Percentiles rank a stretch among this genome's conserved stretches.
Conservation (phyloP, 2,888 invertebrate genomes). For the Hipparchia semele region DNA sequence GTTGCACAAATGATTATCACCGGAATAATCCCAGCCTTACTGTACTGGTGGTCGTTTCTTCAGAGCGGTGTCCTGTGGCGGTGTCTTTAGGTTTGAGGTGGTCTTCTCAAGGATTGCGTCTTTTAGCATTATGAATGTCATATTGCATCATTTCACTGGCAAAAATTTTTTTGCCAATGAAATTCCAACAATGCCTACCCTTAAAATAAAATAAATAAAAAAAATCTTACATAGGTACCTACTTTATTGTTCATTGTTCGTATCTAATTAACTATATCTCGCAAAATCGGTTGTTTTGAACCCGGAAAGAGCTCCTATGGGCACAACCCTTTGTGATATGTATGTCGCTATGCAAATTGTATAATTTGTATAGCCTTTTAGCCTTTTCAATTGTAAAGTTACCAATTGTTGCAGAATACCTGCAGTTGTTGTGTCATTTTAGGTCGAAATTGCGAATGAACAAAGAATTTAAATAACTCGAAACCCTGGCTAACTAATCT, state of each 20-base stretch:
- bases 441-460: background rate
- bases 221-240: too few species aligned
- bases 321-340: conserved; percentile 44
- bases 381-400: background rate
- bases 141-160: background rate
- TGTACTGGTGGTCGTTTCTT: conserved; percentile 11
- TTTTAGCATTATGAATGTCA: background rate
- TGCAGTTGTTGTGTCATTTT: conserved; percentile 7
- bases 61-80: background rate
- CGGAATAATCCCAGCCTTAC: conserved; percentile 1
- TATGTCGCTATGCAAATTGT: conserved; percentile 42
- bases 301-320: conserved; percentile 6
- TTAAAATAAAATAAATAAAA: too few species aligned
- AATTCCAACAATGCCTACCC: background rate
- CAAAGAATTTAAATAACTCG: too few species aligned
- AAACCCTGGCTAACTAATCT: background rate
- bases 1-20: conserved; percentile 20
- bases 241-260: background rate
- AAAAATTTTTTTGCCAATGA: background rate
- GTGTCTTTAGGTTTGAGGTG: conserved; percentile 11
- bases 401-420: background rate
- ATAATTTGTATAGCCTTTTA: conserved; percentile 46
- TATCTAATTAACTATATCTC: too few species aligned
- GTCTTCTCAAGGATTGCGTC: background rate
- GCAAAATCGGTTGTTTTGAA: background rate